A percentile compares a stretch with the other conserved stretches of the same genome.
These are phyloP conservation scores for Plutella xylostella DNA, from an alignment of 2,888 invertebrate species.

Conservation along the genomic window DNA sequence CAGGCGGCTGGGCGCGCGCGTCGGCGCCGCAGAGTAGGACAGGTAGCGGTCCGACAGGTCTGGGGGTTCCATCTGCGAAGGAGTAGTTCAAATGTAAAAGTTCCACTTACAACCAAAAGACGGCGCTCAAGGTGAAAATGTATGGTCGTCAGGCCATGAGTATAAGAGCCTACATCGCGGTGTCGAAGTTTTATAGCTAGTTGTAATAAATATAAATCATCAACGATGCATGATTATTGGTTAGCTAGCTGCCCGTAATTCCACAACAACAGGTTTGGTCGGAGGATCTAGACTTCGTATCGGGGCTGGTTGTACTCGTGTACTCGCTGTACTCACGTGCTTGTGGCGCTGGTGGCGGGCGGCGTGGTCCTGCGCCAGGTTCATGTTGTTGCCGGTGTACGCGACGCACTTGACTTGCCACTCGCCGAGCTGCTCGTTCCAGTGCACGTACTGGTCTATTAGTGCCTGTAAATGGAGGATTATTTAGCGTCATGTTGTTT, in stretches of 20 bases:
- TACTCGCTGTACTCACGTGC: conserved; percentile 26
- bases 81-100: background rate
- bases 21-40: conserved; percentile 36
- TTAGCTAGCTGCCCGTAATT: too few relatives aligned
- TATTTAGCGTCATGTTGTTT: background rate
- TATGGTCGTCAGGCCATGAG: background rate
- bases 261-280: too few relatives aligned
- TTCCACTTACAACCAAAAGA: background rate
- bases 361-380: conserved; percentile 38
- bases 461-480: conserved; percentile 70
- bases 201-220: too few relatives aligned
- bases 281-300: too few relatives aligned
- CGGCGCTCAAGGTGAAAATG: background rate
- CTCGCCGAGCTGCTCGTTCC: conserved; percentile 99
- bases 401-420: conserved; percentile 99
- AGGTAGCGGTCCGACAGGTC: conserved; percentile 49
- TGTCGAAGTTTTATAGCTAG: too few relatives aligned
- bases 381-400: conserved; percentile 99
- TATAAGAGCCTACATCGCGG: background rate
- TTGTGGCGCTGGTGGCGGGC: conserved; percentile 15
- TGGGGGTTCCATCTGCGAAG: conserved; percentile 42
- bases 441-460: conserved; percentile 92
- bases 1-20: conserved; percentile 45
- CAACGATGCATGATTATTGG: too few relatives aligned
- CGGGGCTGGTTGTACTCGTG: too few relatives aligned